phyloP scores from a whole-genome alignment of 1,140 invertebrate genomes.

The Bradynema listronoti region DNA sequence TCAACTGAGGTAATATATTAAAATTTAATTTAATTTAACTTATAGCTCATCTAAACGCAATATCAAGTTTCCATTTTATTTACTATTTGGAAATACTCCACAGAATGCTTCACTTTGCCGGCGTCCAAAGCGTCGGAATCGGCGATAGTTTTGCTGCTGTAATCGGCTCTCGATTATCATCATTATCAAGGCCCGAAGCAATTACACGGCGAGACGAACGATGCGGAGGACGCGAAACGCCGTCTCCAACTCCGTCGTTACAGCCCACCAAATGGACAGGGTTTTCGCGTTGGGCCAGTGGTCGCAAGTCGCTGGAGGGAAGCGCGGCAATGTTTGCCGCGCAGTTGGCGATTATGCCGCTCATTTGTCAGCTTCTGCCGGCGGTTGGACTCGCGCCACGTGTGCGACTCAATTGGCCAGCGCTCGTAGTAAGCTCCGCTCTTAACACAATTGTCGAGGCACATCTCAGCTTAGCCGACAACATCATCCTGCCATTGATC shows the following conservation, averaged over 20 bases:
- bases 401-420: no score
- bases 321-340: slow-evolving; percentile 41
- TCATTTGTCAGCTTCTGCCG: slow-evolving; percentile 14
- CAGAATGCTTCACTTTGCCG: slow-evolving; percentile 47
- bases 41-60: no score
- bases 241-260: not conserved
- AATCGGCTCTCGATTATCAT: slow-evolving; percentile 24
- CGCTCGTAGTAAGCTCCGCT: slow-evolving; percentile 18
- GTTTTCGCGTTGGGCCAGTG: not conserved
- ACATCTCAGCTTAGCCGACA: slow-evolving; percentile 31
- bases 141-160: slow-evolving; percentile 48
- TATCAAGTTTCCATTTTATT: no score
- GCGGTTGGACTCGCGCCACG: no score
- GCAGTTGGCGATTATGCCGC: slow-evolving; percentile 30
- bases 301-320: slow-evolving; percentile 40
- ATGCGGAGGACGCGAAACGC: not conserved
- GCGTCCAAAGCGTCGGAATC: slow-evolving; percentile 41
- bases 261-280: not conserved
- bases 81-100: no score
- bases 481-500: slow-evolving; percentile 36
- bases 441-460: slow-evolving; percentile 38
- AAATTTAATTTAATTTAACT: slow-evolving; percentile 14
- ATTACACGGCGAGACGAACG: not conserved
- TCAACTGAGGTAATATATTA: not conserved
- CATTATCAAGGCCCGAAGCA: not conserved